A percentile compares a stretch with the other conserved stretches of the same genome.
These are phyloP conservation scores for Eristalis arbustorum DNA, from an alignment of 2,888 invertebrate species.

Conservation along the genomic window DNA sequence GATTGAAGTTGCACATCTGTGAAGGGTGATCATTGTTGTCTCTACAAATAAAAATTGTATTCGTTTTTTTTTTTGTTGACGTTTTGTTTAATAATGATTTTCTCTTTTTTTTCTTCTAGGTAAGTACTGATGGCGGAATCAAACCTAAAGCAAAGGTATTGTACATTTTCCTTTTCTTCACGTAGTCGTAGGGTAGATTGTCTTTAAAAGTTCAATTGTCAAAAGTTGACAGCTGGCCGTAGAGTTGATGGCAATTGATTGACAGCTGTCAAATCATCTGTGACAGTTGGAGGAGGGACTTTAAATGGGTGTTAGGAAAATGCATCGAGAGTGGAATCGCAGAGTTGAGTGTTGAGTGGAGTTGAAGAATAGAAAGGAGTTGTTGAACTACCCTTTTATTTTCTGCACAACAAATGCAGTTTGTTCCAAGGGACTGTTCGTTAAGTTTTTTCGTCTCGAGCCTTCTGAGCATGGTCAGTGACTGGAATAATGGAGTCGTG, in stretches of 20 bases:
- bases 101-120: constrained; percentile 44
- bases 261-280: not conserved
- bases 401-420: too few species aligned
- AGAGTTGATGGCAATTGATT: not conserved
- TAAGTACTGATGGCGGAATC: constrained; percentile 68
- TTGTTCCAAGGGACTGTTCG: too few species aligned
- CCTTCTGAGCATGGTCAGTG: too few species aligned
- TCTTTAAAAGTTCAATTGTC: not conserved
- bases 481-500: too few species aligned
- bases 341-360: too few species aligned
- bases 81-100: not conserved
- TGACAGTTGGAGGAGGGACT: too few species aligned
- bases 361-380: too few species aligned
- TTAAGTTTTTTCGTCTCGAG: too few species aligned
- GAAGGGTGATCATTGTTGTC: not conserved
- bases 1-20: not conserved
- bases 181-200: constrained; percentile 7
- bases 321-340: too few species aligned
- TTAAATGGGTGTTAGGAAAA: too few species aligned
- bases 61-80: not conserved
- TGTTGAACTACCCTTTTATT: too few species aligned
- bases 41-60: not conserved
- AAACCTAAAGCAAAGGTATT: constrained; percentile 66
- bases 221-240: not conserved
- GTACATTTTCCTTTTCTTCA: constrained; percentile 28